Base-by-base conservation (phyloP, 2,797 vertebrate species). In the Ptychadena robeensis region DNA sequence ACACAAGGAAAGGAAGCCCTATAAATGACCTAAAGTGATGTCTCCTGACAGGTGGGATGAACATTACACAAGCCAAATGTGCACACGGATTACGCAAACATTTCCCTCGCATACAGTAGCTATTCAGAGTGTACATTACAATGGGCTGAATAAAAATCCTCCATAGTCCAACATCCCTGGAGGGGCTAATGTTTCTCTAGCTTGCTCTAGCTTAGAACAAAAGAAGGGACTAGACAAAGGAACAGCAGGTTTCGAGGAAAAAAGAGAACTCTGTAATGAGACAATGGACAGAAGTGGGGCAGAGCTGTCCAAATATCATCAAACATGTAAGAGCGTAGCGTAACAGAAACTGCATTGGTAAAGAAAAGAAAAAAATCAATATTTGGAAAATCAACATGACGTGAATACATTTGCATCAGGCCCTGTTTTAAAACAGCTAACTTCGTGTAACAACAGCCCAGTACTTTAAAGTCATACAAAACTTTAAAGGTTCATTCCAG, bases 221-320 rank as follows among this genome's bases (percentile, higher is more conserved):
- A 73, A 3, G 64, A 79, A 34, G 9, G 27, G 57, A 69, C 38
- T 10, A 57, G 37, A 84, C 82, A 84, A 84, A 68, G 15, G 76
- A 61, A 38, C 70, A 63, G 76, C 71, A 72, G 38, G 68, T 48
- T 44, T 53, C 48, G 32, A 35, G 7, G n/a, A 32, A 38, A 22
- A 44, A 67, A 66, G 32, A 28, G 30, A 40, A 10, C 35, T 35
- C 3, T 8, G 53, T 65, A 82, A 78, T 71, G 68, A 78, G 81
- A 78, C 63, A 67, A 65, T 64, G 30, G 25, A 48, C 31, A 83
- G 48, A 83, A 83, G 30, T 73, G 68, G 57, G 81, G 71, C 67
- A 82, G 22, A 35, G 35, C 18, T 35, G 9, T 65, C 1, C 6
- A 7, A 4, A 65, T 27, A 57, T 38, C 48, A 44, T 8, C 31